These are phyloP conservation scores for Neoniphon sammara DNA, from an alignment of 2,797 vertebrate species.

Conservation along the genomic window DNA sequence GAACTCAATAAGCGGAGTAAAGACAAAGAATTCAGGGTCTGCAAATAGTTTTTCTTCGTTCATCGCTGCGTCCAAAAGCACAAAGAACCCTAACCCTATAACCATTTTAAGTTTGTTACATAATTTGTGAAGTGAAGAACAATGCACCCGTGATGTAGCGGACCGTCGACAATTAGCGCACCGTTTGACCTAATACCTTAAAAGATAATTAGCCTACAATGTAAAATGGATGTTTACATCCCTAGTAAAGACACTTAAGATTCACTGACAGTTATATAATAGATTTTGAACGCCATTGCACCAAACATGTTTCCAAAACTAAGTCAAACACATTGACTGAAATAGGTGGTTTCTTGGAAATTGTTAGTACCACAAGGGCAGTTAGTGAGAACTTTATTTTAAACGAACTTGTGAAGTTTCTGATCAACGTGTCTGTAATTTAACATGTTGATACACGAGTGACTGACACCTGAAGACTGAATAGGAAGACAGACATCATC, in stretches of 20 bases:
- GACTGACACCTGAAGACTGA: neutral
- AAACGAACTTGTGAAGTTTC: slow-evolving; percentile 17
- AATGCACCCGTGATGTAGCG: neutral
- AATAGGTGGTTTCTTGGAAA: neutral
- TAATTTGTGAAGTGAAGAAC: slow-evolving; percentile 20
- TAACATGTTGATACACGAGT: neutral
- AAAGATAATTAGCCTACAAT: neutral
- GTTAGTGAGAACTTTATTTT: neutral
- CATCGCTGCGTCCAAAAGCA: neutral
- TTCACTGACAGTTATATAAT: neutral
- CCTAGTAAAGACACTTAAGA: neutral
- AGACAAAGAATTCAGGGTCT: neutral
- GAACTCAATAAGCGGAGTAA: neutral
- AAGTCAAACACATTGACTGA: neutral
- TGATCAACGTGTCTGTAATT: neutral
- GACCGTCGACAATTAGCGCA: neutral
- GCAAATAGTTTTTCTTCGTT: neutral
- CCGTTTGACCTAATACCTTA: neutral
- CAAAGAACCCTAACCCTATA: neutral
- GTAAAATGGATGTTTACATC: neutral
- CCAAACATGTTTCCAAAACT: neutral
- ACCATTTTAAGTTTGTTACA: slow-evolving; percentile 23
- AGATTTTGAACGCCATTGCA: neutral
- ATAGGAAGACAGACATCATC: neutral
- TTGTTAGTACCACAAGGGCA: neutral